Percentiles rank a stretch among this genome's conserved stretches.
Conservation (phyloP, 2,888 invertebrate genomes). For the Lamellibrachia columna region DNA sequence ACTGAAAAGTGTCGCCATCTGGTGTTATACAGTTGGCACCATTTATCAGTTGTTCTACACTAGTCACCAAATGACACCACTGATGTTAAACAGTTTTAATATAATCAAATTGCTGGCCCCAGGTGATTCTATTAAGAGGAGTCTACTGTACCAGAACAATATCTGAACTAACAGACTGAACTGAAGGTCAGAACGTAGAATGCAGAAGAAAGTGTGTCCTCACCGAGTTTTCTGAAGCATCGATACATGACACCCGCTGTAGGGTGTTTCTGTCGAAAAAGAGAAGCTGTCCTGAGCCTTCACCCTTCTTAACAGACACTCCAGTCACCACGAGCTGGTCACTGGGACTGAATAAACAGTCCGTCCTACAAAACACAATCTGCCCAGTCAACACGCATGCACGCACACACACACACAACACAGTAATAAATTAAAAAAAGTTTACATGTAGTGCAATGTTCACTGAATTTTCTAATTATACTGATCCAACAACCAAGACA, state of each 20-base stretch:
- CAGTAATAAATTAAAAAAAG: background rate
- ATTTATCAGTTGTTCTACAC: too few relatives aligned
- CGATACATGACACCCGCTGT: slow-evolving; percentile 77
- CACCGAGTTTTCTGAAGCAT: slow-evolving; percentile 76
- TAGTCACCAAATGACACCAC: too few relatives aligned
- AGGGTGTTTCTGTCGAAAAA: slow-evolving; percentile 85
- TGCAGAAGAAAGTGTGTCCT: slow-evolving; percentile 35
- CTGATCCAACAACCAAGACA: background rate
- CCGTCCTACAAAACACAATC: slow-evolving; percentile 66
- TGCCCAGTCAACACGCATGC: background rate
- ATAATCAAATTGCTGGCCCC: too few relatives aligned
- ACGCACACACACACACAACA: background rate
- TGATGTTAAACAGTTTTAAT: too few relatives aligned
- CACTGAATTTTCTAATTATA: too few relatives aligned
- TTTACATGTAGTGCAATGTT: background rate
- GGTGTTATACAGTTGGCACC: too few relatives aligned
- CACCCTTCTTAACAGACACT: slow-evolving; percentile 76
- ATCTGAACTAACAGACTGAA: too few relatives aligned
- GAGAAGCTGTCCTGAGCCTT: slow-evolving; percentile 68
- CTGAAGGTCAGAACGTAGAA: too few relatives aligned
- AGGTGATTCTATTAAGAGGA: background rate
- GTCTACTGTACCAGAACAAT: too few relatives aligned
- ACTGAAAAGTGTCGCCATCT: too few relatives aligned
- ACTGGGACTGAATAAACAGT: slow-evolving; percentile 86
- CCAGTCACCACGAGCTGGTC: slow-evolving; percentile 90